Evolutionary conservation across 2,888 invertebrate genomes (phyloP).

Genomic region (Steinernema hermaphroditum): DNA sequence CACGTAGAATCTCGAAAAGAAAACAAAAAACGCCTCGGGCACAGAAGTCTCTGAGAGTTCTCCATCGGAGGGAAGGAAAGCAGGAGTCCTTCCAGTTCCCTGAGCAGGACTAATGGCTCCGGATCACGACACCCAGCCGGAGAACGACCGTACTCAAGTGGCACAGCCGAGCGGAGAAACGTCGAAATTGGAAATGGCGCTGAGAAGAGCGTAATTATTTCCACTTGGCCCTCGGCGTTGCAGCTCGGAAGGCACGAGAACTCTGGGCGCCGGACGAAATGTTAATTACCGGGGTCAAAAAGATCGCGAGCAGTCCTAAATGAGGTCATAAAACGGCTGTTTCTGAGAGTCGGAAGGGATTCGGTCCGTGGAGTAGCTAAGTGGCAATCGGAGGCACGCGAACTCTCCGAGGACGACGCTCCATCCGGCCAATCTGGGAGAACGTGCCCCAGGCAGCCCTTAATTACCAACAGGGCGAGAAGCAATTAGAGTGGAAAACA

Average conservation of each 20-base stretch:
- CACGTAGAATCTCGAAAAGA: too few relatives aligned
- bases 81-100: too few relatives aligned
- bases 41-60: too few relatives aligned
- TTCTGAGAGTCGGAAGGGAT: background rate
- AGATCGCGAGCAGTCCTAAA: background rate
- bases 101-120: too few relatives aligned
- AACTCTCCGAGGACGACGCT: conserved; percentile 14
- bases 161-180: background rate
- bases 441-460: conserved; percentile 18
- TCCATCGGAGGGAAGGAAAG: too few relatives aligned
- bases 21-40: too few relatives aligned
- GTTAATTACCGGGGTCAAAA: conserved; percentile 12
- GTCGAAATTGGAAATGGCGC: conserved; percentile 25
- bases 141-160: background rate
- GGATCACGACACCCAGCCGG: too few relatives aligned
- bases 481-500: conserved; percentile 21
- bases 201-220: conserved; percentile 23
- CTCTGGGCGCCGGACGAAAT: background rate
- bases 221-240: background rate
- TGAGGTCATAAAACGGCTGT: conserved; percentile 21
- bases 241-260: conserved; percentile 10
- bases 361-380: background rate
- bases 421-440: conserved; percentile 1
- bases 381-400: conserved; percentile 8
- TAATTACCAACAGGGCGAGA: conserved; percentile 23